Conservation (phyloP, 2,888 invertebrate genomes). For the Napeogenes inachia region DNA sequence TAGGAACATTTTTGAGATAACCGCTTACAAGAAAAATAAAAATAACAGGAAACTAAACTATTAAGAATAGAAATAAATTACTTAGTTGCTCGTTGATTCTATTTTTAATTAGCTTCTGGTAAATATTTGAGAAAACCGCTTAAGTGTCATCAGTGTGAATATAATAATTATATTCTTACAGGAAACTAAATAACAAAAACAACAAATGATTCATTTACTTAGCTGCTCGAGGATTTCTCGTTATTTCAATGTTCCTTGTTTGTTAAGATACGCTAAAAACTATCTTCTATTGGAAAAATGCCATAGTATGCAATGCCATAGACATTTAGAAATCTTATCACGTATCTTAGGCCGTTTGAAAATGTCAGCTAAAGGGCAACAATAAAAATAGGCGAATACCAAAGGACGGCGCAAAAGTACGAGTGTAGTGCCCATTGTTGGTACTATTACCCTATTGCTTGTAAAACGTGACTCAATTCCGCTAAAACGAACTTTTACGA, state of each 20-base stretch:
- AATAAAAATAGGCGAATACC: slow-evolving; percentile 13
- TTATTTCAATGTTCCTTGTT: not conserved
- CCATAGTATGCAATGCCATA: slow-evolving; percentile 21
- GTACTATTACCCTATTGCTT: slow-evolving; percentile 15
- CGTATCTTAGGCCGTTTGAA: slow-evolving; percentile 26
- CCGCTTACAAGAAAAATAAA: not conserved
- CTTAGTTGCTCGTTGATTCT: no score
- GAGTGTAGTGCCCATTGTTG: slow-evolving; percentile 9
- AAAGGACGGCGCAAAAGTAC: slow-evolving; percentile 11
- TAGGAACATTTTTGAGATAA: not conserved
- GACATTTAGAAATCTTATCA: slow-evolving; percentile 28
- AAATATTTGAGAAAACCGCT: no score
- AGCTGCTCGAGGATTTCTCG: no score
- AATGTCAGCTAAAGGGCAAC: slow-evolving; percentile 29
- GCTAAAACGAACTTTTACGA: not conserved
- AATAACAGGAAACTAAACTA: not conserved
- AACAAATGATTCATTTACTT: no score
- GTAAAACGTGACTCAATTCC: slow-evolving; percentile 25
- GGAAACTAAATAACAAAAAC: not conserved
- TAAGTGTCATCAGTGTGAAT: no score
- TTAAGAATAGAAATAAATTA: no score
- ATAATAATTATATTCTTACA: no score
- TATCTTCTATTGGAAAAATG: slow-evolving; percentile 9
- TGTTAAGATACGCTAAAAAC: not conserved
- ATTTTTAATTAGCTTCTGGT: no score